These are phyloP conservation scores for Ahaetulla prasina DNA, from an alignment of 2,113 vertebrate species.

Conservation along the genomic window DNA sequence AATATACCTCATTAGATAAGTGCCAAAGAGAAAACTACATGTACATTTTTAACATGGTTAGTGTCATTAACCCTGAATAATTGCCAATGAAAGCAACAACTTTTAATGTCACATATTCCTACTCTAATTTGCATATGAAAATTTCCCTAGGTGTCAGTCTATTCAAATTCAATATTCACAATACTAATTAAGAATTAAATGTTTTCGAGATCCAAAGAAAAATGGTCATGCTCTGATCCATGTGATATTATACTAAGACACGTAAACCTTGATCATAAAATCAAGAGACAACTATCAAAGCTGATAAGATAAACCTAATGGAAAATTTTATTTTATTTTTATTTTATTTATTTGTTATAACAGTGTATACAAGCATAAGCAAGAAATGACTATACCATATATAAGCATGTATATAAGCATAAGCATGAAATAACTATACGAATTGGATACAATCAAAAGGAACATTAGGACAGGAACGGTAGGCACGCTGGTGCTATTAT, in stretches of 20 bases:
- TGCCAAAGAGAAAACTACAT: constrained; percentile 22
- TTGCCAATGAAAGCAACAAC: constrained; percentile 31
- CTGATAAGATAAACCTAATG: background rate
- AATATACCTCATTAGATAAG: constrained; percentile 29
- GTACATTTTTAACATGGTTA: constrained; percentile 16
- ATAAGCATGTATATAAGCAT: no score
- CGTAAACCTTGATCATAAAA: background rate
- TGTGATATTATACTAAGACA: background rate
- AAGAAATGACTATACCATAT: no score
- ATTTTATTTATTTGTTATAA: no score
- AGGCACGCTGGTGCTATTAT: no score
- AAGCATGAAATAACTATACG: no score
- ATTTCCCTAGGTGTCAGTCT: constrained; percentile 40
- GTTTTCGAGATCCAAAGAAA: constrained; percentile 8
- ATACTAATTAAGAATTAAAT: constrained; percentile 5
- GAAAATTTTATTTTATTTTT: no score
- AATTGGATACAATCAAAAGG: no score
- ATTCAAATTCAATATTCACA: constrained; percentile 4
- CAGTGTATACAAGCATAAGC: no score
- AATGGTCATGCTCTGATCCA: background rate
- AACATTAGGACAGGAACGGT: no score
- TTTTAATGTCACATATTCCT: background rate
- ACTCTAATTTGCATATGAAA: constrained; percentile 35
- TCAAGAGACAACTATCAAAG: background rate
- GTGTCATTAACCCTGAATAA: constrained; percentile 10